phyloP scores from a whole-genome alignment of 2,797 vertebrate genomes.

The Parauchenoglanis ngamensis region DNA sequence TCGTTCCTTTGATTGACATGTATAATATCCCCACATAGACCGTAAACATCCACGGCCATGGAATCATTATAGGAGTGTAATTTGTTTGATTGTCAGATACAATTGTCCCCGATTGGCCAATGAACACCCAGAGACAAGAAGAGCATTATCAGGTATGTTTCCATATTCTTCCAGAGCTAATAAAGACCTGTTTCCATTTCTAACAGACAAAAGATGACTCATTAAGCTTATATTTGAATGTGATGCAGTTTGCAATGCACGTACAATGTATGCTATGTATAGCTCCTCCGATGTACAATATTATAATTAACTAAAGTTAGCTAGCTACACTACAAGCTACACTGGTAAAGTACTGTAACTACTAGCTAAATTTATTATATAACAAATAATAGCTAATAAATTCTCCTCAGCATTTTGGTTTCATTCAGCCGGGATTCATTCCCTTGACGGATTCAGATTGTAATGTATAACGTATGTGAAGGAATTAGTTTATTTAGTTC shows the following conservation, averaged over 20 bases:
- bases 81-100: background rate
- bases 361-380: too few relatives aligned
- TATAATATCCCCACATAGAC: background rate
- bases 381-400: background rate
- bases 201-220: too few relatives aligned
- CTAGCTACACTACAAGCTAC: background rate
- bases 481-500: too few relatives aligned
- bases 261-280: too few relatives aligned
- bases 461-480: too few relatives aligned
- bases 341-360: too few relatives aligned
- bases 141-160: background rate
- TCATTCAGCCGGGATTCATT: background rate
- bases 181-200: too few relatives aligned
- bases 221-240: too few relatives aligned
- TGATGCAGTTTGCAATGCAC: too few relatives aligned
- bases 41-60: background rate
- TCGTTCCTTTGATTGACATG: background rate
- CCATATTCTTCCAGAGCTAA: too few relatives aligned
- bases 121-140: background rate
- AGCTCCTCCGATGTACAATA: too few relatives aligned
- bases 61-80: background rate
- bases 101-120: background rate
- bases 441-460: too few relatives aligned
- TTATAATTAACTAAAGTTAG: background rate
- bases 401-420: background rate